Base-by-base conservation (phyloP, 2,113 vertebrate species). In the Scartelaos histophorus region DNA sequence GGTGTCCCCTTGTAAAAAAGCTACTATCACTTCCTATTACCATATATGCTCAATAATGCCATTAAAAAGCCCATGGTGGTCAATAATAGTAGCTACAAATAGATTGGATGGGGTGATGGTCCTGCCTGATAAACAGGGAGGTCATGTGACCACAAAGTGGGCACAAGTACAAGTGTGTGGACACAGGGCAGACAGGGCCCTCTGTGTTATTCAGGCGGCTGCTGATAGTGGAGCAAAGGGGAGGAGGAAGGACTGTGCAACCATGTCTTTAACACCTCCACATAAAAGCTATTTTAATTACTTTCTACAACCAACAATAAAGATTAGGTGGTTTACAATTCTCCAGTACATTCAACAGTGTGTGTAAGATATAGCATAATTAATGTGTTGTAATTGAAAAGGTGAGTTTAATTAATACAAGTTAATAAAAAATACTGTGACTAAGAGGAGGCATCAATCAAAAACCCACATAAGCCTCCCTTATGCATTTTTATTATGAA, bases 161-260 rank as follows among this genome's bases (percentile, higher is more conserved):
- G 56, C 73, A 76, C 70, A 73, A 74, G 60, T 62, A 71, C 70
- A 79, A 75, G 13, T 70, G 69, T 74, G 61, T 82, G 73, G 86
- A 75, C 68, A 80, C 49, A 62, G 66, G 61, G 62, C 29, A 74
- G 71, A 90, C 82, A 90, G 88, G 73, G 67, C 71, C 82, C 67
- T 19, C 82, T 89, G 86, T 91, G 83, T 92, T 88, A 74, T 46
- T 64, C n/a, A 62, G 67, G 74, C 58, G 67, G 67, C 73, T 78
- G 65, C 22, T 70, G 75, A 70, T 60, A 57, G 70, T 47, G 54
- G 51, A 71, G 68, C 49, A 66, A 74, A 78, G 29, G 19, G 47
- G 54, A 67, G 54, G 74, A 69, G 29, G 70, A 25, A 68, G 49
- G 17, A 46, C 51, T 13, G n/a, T 3, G 9, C 25, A 45, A 22